Evolutionary conservation across 92 coral and sea anemone species (phyloP), one percentile per base, ranked within the genome.

Genomic region (Nematostella vectensis): DNA sequence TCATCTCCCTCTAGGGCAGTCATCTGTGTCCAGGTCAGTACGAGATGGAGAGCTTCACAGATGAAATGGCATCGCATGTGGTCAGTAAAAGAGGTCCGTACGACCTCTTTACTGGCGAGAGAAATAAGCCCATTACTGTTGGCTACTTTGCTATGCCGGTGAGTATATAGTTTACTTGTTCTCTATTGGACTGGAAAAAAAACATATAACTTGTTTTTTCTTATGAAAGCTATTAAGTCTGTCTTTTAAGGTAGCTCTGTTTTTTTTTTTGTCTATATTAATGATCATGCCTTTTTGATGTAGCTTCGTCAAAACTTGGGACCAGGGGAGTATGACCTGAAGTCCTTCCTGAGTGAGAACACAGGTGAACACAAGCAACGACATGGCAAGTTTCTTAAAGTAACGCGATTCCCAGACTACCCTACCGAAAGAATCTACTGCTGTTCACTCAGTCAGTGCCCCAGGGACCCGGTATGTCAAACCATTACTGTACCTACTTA

Each of bases 1-100:
- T n/a, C n/a, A n/a, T n/a, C n/a, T n/a, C n/a, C n/a, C n/a, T 54
- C 2, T 24, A 91, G 98, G 98, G 98, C 49, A 87, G 93, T 56
- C 99, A 86, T 48, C 68, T 93, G 29, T 93, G 99, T 56, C 99
- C 99, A 26, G 99, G 99, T 17, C 99, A 93, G 55, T 93, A 93
- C 43, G 95, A 93, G 47, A 77, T 71, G 70, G 78, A 75, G 51
- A 93, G 99, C 53, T 93, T 93, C 53, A 76, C 96, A 25, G 96
- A 93, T 36, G 94, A 93, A 39, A 47, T 87, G 59, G 77, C 94
- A 1, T 80, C 72, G 3, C 67, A 93, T 63, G 89, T 86, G n/a
- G 70, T 93, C 26, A 93, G 99, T 27, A 86, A 93, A 65, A 72
- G 99, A 55, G 99, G 99, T 18, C 99, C 99, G 12, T 93, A 93